Evolutionary conservation across 1,140 invertebrate genomes (phyloP), one percentile per base, ranked within the genome.

Genomic region (Chironomus tepperi): DNA sequence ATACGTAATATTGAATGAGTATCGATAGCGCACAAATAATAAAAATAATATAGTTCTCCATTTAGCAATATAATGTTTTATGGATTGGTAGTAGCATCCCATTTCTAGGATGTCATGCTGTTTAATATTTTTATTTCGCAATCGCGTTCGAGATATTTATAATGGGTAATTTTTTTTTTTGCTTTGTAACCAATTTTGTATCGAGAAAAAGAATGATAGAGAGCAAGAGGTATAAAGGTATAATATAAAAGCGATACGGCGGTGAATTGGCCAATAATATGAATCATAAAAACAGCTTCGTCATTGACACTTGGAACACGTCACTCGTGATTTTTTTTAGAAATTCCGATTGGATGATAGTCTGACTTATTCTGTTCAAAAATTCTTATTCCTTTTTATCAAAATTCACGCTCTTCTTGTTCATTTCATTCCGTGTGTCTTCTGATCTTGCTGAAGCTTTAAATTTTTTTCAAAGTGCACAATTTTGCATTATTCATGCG

Each of bases 121-220:
- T 57, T 57, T 57, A 57, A 57, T 57, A 57, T 57, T 57, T 57
- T 57, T 57, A 57, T 57, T 57, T 57, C 47, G 47, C 47, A 57
- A 57, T 57, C 47, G 47, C 47, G 47, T 57, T 57, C 47, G 47
- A 57, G 24, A 34, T 34, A 34, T 57, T 57, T 57, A 57, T 57
- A 57, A 57, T 57, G 47, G 47, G 47, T n/a, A 57, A 57, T 57
- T 57, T 57, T 57, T 47, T 47, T 15, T 57, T 57, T 57, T n/a
- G 47, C 47, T 57, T 57, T n/a, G 47, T 57, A 57, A 57, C 47
- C 47, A 57, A 57, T 57, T 57, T 57, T 34, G 24, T 34, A 34
- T 34, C 24, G 24, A 34, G 24, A 34, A 34, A 34, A 34, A 34
- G 24, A 1, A 57, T n/a, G n/a, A n/a, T n/a, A 57, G 43, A 9